A percentile compares a stretch with the other conserved stretches of the same genome.
These are phyloP conservation scores for Pyralis farinalis DNA, from an alignment of 2,888 invertebrate species.

Conservation along the genomic window DNA sequence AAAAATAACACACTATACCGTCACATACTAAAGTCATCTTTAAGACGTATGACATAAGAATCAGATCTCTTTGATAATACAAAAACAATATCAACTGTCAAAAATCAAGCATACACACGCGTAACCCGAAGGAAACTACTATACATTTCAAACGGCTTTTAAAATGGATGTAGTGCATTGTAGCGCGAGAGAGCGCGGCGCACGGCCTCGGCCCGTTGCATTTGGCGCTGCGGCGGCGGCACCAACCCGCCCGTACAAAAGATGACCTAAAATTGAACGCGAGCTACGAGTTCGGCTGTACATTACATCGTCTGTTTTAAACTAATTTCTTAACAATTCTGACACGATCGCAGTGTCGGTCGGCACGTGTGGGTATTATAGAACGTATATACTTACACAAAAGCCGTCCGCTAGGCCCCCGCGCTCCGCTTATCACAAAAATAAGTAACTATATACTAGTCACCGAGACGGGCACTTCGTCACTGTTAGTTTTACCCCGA, in stretches of 20 bases:
- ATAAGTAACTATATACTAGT: conserved; percentile 80
- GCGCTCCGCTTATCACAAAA: conserved; percentile 80
- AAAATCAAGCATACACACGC: conserved; percentile 78
- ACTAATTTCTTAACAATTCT: conserved; percentile 65
- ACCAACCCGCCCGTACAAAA: conserved; percentile 72
- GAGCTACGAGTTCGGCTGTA: conserved; percentile 53
- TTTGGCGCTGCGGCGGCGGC: conserved; percentile 69
- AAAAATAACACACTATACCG: conserved; percentile 60
- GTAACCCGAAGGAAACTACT: conserved; percentile 67
- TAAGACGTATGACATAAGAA: conserved; percentile 49
- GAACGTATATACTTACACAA: conserved; percentile 67
- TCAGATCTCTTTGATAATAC: conserved; percentile 49
- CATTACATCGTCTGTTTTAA: conserved; percentile 48
- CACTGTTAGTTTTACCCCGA: conserved; percentile 60
- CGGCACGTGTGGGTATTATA: conserved; percentile 43
- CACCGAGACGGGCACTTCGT: conserved; percentile 73
- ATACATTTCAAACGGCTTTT: conserved; percentile 59
- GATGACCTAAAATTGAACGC: conserved; percentile 79
- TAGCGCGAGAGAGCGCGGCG: conserved; percentile 59
- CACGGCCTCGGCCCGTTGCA: conserved; percentile 77
- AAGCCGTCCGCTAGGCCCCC: conserved; percentile 70
- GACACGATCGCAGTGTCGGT: conserved; percentile 48
- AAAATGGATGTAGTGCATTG: conserved; percentile 70
- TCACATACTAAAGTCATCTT: conserved; percentile 60
- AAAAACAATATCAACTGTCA: conserved; percentile 78